Percentiles rank a stretch among this genome's conserved stretches.
Evolutionary conservation across 2,113 vertebrate genomes (phyloP).

Genomic region (Muntiacus muntjak): DNA sequence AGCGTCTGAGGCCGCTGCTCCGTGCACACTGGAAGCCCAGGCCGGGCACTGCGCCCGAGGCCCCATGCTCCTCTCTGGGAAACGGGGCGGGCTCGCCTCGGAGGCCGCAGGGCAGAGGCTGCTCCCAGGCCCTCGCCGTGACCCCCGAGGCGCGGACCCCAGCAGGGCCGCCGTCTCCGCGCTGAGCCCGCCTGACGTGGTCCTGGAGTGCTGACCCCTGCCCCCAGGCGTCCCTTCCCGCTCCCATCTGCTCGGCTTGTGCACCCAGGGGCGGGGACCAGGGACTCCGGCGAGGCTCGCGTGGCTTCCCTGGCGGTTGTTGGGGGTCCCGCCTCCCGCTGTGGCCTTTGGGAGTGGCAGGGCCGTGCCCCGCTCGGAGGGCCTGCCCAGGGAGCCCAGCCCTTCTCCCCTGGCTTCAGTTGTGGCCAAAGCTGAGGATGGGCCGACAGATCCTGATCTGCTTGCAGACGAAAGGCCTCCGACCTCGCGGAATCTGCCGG

Average conservation of each 20-base stretch:
- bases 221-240: fast-evolving
- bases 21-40: fast-evolving
- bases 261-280: fast-evolving
- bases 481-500: fast-evolving
- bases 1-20: fast-evolving
- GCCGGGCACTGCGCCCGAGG: fast-evolving
- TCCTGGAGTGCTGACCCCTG: fast-evolving
- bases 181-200: fast-evolving
- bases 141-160: fast-evolving
- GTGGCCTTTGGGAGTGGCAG: fast-evolving
- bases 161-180: fast-evolving
- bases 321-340: not conserved
- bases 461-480: fast-evolving
- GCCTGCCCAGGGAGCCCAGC: fast-evolving
- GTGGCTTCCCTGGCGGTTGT: fast-evolving
- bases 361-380: not conserved
- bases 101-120: not conserved
- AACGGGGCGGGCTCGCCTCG: fast-evolving
- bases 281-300: fast-evolving
- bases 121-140: fast-evolving
- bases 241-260: fast-evolving
- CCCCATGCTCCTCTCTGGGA: fast-evolving
- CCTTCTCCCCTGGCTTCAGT: fast-evolving
- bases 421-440: fast-evolving
- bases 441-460: fast-evolving